Evolutionary conservation across 2,797 vertebrate species (phyloP).

Genomic region (Naso thynnoides): DNA sequence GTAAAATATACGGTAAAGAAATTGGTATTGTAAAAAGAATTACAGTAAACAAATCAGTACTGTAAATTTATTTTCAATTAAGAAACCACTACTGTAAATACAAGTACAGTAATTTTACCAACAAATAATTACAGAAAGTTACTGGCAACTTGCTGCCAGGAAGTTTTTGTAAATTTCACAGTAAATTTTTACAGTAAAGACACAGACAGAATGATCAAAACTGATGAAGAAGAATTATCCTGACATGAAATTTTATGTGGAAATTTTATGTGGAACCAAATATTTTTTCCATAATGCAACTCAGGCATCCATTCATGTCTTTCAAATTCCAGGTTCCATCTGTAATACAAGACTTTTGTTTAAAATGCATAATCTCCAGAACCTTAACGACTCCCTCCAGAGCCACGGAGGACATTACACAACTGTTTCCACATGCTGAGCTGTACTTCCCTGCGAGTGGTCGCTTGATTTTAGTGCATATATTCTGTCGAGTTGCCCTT

Average conservation of each 20-base stretch:
- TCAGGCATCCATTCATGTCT: neutral
- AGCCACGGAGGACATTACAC: neutral
- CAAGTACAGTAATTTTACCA: too few species aligned
- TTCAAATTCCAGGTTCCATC: neutral
- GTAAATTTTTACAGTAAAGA: too few species aligned
- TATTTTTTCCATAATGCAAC: neutral
- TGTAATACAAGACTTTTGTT: neutral
- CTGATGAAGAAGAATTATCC: neutral
- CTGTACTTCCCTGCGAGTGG: neutral
- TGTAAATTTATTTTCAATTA: too few species aligned
- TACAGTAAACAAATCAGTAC: too few species aligned
- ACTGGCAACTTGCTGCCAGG: too few species aligned
- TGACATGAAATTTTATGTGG: too few species aligned
- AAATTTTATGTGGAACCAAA: neutral
- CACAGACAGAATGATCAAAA: slow-evolving; percentile 1
- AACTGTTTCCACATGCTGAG: neutral
- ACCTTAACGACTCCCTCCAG: neutral
- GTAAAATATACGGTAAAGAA: too few species aligned
- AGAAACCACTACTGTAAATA: too few species aligned
- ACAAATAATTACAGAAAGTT: too few species aligned
- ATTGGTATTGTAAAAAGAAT: too few species aligned
- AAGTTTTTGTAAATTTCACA: too few species aligned
- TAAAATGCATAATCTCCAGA: neutral
- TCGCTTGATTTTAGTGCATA: neutral
- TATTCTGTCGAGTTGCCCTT: neutral